Conservation (phyloP, 35 echinoderm and acorn worm species). For the Ptychodera flava region DNA sequence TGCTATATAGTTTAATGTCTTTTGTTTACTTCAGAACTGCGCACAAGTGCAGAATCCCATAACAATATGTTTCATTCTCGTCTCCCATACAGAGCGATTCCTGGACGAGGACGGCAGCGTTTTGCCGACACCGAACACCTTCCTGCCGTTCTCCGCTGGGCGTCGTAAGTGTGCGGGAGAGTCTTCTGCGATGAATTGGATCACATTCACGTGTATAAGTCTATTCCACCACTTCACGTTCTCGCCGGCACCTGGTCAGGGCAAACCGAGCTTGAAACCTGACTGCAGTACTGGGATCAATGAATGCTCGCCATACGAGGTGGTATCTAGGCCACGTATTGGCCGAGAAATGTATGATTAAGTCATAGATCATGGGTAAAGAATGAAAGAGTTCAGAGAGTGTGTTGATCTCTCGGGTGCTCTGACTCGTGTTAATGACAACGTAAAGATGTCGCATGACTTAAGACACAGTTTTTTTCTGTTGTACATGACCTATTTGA, state of each 20-base stretch:
- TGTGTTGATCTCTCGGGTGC: too few species aligned
- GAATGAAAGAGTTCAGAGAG: too few species aligned
- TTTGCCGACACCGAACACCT: slow-evolving; percentile 15
- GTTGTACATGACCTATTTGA: too few species aligned
- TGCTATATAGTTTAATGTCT: too few species aligned
- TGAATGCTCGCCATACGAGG: background rate
- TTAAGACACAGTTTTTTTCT: too few species aligned
- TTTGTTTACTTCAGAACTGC: background rate
- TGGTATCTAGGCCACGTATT: background rate
- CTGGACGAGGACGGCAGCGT: slow-evolving; percentile 31
- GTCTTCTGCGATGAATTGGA: slow-evolving; percentile 39
- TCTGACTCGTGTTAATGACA: too few species aligned
- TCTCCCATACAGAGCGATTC: slow-evolving; percentile 46
- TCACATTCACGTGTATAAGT: slow-evolving; percentile 51
- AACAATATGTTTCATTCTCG: background rate
- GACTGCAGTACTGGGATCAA: background rate
- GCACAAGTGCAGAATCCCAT: background rate
- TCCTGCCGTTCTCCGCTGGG: slow-evolving; percentile 48
- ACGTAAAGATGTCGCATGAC: too few species aligned
- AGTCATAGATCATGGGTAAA: too few species aligned
- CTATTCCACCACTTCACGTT: slow-evolving; percentile 45
- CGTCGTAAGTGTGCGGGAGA: slow-evolving; percentile 53
- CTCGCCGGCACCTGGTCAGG: slow-evolving; percentile 27
- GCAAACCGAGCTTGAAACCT: background rate
- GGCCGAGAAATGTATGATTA: too few species aligned